Conservation (phyloP, 2,797 vertebrate species). For the Poecilia gillii region DNA sequence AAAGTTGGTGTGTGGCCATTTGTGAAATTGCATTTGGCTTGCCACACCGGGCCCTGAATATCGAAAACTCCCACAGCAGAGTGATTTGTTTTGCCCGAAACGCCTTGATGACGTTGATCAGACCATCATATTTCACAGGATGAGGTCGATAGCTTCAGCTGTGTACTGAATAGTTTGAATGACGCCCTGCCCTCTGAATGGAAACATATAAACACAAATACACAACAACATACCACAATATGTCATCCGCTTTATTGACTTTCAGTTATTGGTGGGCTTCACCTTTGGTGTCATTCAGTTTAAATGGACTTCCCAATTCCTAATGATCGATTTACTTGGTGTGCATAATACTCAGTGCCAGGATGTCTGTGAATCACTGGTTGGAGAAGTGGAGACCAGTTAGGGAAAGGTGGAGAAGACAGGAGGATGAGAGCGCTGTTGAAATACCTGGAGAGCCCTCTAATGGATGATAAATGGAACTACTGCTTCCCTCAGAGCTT, state of each 20-base stretch:
- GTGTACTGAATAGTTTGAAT: conserved; percentile 22
- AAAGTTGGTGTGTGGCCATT: conserved; percentile 71
- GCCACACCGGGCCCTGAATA: conserved; percentile 62
- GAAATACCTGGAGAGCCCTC: conserved; percentile 73
- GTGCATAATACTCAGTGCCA: conserved; percentile 52
- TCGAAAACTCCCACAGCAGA: conserved; percentile 51
- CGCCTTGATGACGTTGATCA: conserved; percentile 12
- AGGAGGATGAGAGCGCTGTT: conserved; percentile 42
- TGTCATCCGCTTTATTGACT: conserved; percentile 42
- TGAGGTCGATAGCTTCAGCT: conserved; percentile 29
- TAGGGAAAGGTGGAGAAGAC: conserved; percentile 20
- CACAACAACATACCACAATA: conserved; percentile 3
- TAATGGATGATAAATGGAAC: conserved; percentile 55
- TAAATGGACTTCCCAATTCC: conserved; percentile 43
- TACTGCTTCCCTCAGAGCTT: conserved; percentile 14
- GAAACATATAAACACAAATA: conserved; percentile 33
- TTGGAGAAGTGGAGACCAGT: conserved; percentile 41
- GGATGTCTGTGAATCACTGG: conserved; percentile 57
- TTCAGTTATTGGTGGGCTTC: conserved; percentile 63
- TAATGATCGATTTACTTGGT: conserved; percentile 56
- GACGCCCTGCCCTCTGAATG: conserved; percentile 15
- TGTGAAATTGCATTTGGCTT: conserved; percentile 73
- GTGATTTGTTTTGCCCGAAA: conserved; percentile 61
- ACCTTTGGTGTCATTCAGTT: conserved; percentile 53
- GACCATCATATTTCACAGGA: conserved; percentile 32